A percentile compares a stretch with the other conserved stretches of the same genome.
Conservation (phyloP, 2,797 vertebrate genomes). For the Periophthalmus magnuspinnatus region DNA sequence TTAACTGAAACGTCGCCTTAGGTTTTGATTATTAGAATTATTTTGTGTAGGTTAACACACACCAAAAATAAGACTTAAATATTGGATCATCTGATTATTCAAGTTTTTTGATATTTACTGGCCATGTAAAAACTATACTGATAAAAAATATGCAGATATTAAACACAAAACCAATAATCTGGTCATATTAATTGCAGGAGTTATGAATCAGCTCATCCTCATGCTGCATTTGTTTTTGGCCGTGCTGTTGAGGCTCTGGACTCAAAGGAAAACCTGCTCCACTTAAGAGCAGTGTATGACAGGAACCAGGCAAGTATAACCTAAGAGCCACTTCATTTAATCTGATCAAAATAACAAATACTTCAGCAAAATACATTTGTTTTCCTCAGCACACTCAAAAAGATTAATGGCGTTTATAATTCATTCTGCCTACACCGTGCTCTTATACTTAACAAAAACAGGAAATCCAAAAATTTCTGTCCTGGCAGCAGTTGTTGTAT, state of each 20-base stretch:
- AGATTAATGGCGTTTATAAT: conserved; percentile 29
- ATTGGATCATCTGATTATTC: too few relatives aligned
- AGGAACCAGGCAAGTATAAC: conserved; percentile 50
- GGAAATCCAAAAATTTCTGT: conserved; percentile 5
- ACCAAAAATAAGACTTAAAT: too few relatives aligned
- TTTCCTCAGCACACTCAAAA: conserved; percentile 38
- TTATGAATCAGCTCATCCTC: not conserved
- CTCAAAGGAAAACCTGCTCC: conserved; percentile 43
- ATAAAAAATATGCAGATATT: too few relatives aligned
- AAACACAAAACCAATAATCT: not conserved
- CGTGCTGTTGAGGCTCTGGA: conserved; percentile 39
- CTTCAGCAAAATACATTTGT: conserved; percentile 28
- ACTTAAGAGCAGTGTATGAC: conserved; percentile 25
- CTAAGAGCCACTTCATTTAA: conserved; percentile 63
- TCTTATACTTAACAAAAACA: not conserved
- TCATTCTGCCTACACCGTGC: conserved; percentile 14
- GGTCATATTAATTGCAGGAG: too few relatives aligned
- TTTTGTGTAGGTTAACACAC: too few relatives aligned
- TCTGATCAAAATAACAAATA: conserved; percentile 58
- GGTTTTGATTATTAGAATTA: too few relatives aligned
- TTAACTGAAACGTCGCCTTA: too few relatives aligned
- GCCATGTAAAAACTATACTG: too few relatives aligned
- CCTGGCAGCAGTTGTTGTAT: not conserved
- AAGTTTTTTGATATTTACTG: too few relatives aligned
- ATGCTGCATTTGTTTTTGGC: conserved; percentile 33